Evolutionary conservation across 2,797 vertebrate species (phyloP), one percentile per base, ranked within the genome.

Genomic region (Galagoides demidoff): DNA sequence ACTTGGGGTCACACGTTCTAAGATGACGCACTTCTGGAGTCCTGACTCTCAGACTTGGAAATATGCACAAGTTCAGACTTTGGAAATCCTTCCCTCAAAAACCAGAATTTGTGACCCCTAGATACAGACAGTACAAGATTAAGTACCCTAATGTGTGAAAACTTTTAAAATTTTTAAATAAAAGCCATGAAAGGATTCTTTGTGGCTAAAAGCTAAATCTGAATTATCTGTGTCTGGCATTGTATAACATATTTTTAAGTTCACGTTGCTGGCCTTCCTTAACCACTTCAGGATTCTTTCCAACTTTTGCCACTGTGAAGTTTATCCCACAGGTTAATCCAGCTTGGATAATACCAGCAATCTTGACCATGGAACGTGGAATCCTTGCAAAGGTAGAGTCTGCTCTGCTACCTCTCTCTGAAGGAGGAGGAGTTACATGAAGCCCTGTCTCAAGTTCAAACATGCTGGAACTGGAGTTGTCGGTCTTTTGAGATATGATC

Each of bases 181-280:
- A 93, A 94, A 98, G 97, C 91, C 96, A 96, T 66, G 43, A 37
- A n/a, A 85, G 78, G 85, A 96, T 84, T 93, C 31, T 81, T 94
- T 89, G 49, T 22, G 12, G 79, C 61, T 89, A 16, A 66, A 78
- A 88, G 59, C 98, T 99, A 99, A 98, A 99, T 99, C 98, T 99
- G 99, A 97, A 99, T 99, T 97, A 99, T 99, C 95, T 99, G 99
- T 9, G 99, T 99, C 99, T 99, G 99, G 99, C 99, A 99, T 97
- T 99, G 99, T 74, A 99, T 99, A 98, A 99, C 99, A 99, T 99
- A 92, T 99, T 99, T 98, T 98, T 99, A 96, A 99, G 98, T 98
- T 99, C 99, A 14, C 97, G 99, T 85, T 99, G 98, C 95, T 99
- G 99, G 79, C 98, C 97, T 97, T 99, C 99, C 3, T 98, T 99